These are phyloP conservation scores for Theretra japonica DNA, from an alignment of 2,888 invertebrate species.

Conservation along the genomic window DNA sequence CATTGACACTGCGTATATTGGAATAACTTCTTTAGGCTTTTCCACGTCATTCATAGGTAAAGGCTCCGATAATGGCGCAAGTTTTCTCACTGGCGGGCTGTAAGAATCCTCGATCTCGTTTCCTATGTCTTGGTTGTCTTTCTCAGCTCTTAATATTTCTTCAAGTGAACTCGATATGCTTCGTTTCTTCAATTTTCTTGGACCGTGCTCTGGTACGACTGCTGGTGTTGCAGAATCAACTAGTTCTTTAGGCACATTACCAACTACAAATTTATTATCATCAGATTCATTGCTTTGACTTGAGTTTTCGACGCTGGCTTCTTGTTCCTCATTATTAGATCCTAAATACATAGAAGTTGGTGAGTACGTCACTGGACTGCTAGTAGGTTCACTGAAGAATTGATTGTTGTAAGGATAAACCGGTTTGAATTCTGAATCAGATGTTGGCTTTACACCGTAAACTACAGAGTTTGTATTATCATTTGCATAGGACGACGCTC, in stretches of 20 bases:
- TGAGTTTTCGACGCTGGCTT: constrained; percentile 59
- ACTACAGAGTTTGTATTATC: constrained; percentile 73
- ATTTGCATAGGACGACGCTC: constrained; percentile 65
- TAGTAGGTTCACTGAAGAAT: constrained; percentile 73
- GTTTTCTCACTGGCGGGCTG: constrained; percentile 54
- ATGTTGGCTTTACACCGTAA: constrained; percentile 74
- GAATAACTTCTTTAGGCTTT: constrained; percentile 57
- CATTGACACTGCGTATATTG: constrained; percentile 61
- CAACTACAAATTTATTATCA: constrained; percentile 87
- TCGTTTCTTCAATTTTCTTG: constrained; percentile 77
- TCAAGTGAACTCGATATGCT: constrained; percentile 71
- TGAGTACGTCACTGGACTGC: constrained; percentile 68
- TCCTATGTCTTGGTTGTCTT: constrained; percentile 74
- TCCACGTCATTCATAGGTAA: constrained; percentile 44
- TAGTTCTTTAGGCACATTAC: constrained; percentile 86
- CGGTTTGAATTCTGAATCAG: constrained; percentile 77
- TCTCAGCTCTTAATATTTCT: constrained; percentile 69
- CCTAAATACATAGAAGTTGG: constrained; percentile 81
- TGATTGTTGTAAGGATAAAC: constrained; percentile 79
- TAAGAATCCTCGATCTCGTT: constrained; percentile 79
- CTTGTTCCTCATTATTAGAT: constrained; percentile 70
- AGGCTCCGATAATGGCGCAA: constrained; percentile 50
- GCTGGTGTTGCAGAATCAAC: constrained; percentile 82
- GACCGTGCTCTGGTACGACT: constrained; percentile 87
- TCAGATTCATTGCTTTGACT: constrained; percentile 53